These are phyloP conservation scores for Standfussiana lucernea DNA, from an alignment of 2,888 invertebrate species.

Conservation along the genomic window DNA sequence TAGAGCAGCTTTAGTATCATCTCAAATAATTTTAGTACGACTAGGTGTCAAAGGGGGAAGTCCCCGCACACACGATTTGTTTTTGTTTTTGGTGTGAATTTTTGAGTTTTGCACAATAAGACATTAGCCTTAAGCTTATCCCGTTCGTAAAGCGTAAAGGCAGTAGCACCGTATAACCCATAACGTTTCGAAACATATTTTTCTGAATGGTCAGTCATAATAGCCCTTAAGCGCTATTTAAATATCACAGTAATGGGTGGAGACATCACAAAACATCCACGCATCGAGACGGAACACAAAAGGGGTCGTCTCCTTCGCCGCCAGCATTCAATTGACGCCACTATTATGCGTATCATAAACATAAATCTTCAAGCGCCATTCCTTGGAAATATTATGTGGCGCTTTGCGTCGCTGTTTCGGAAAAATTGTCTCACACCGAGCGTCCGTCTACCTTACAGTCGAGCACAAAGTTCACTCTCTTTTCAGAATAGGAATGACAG, in stretches of 20 bases:
- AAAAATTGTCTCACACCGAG: slow-evolving; percentile 72
- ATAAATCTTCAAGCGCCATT: slow-evolving; percentile 78
- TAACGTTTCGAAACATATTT: slow-evolving; percentile 55
- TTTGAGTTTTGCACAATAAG: no score
- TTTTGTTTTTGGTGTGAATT: no score
- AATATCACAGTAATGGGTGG: slow-evolving; percentile 73
- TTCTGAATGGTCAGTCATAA: slow-evolving; percentile 64
- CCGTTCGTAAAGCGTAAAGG: slow-evolving; percentile 56
- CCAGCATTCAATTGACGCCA: slow-evolving; percentile 78
- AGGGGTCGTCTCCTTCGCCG: slow-evolving; percentile 71
- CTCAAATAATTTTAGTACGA: no score
- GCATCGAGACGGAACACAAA: slow-evolving; percentile 70
- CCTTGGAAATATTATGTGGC: slow-evolving; percentile 75
- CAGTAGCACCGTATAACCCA: slow-evolving; percentile 50
- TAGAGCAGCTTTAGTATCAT: no score
- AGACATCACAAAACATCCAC: slow-evolving; percentile 70
- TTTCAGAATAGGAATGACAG: slow-evolving; percentile 48
- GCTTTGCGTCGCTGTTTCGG: slow-evolving; percentile 70
- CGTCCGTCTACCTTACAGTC: slow-evolving; percentile 57
- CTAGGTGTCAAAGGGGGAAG: no score
- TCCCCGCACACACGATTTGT: no score
- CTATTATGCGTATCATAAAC: slow-evolving; percentile 79
- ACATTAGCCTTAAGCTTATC: no score
- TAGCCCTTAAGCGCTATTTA: slow-evolving; percentile 75
- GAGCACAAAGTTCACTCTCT: slow-evolving; percentile 60